Base-by-base conservation (phyloP, 2,113 vertebrate genomes). In the Dermatemys mawii region DNA sequence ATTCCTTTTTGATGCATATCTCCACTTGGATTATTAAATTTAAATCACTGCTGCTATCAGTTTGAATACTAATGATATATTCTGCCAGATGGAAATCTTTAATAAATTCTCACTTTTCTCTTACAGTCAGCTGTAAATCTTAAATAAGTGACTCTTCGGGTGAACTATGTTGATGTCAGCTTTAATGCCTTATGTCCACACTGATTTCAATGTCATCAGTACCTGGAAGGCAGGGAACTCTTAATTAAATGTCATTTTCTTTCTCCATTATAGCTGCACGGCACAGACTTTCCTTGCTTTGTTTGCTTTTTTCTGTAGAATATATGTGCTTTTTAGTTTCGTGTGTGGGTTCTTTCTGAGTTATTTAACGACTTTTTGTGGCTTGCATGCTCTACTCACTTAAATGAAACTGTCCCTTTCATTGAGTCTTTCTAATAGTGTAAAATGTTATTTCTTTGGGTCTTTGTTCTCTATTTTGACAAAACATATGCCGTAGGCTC, bases 71-170 rank as follows among this genome's bases (percentile, higher is more conserved):
- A 98, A 98, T 98, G 97, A 97, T 98, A 91, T 27, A 87, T 97
- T 93, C 95, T 98, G 96, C 98, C 97, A 98, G 97, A 98, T 98
- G 97, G 98, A 98, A 97, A 93, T 90, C 97, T 97, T 98, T 98
- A 98, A 98, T 97, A 97, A 97, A 97, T 97, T 98, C 97, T 97
- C 95, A 94, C 92, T 97, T 97, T 97, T 97, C 95, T 96, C 92
- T 97, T 97, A 95, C 79, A 95, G 96, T 95, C 54, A 95, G 88
- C 78, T 96, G 94, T 98, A 98, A 98, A 98, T 98, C 96, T 98
- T 97, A 96, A 97, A 96, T 89, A 98, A 96, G 96, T 96, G 96
- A 97, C 86, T 95, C 96, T 93, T 93, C 94, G 84, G 86, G 78
- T 96, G 93, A 97, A 94, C 90, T 95, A 87, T 90, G 92, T 96